Evolutionary conservation across 1,140 invertebrate species (phyloP).

Genomic region (Megalopta genalis): DNA sequence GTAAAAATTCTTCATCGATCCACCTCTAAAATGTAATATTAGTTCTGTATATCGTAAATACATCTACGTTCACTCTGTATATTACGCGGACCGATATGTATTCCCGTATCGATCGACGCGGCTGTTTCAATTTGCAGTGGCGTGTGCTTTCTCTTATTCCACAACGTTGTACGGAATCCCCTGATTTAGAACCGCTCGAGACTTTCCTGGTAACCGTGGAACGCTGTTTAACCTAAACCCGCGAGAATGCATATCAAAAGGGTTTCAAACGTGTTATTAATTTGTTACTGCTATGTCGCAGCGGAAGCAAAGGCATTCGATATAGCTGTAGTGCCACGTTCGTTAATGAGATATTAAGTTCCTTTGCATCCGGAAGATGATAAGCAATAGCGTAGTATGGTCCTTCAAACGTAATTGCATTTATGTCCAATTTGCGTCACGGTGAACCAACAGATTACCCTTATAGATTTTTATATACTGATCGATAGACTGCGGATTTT

Average conservation of each 20-base stretch:
- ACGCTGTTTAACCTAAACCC: not conserved
- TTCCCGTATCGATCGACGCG: conserved; percentile 21
- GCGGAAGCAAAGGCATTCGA: too few relatives aligned
- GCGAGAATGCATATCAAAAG: conserved; percentile 2
- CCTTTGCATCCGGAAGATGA: not conserved
- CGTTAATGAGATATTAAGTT: not conserved
- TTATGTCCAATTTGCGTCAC: too few relatives aligned
- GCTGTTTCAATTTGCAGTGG: conserved; percentile 10
- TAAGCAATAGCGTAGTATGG: not conserved
- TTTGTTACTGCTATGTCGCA: not conserved
- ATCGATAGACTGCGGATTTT: too few relatives aligned
- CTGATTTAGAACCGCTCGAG: conserved; percentile 1
- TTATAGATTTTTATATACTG: too few relatives aligned
- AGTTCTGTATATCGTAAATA: not conserved
- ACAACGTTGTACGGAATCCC: not conserved
- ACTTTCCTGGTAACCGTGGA: not conserved
- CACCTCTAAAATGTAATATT: not conserved
- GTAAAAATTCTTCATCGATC: not conserved
- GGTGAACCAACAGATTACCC: too few relatives aligned
- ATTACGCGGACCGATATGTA: conserved; percentile 10
- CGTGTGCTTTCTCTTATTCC: conserved; percentile 3
- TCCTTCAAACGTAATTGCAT: too few relatives aligned
- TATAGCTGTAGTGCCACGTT: not conserved
- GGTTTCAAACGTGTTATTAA: not conserved
- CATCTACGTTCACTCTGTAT: not conserved